Evolutionary conservation across 2,888 invertebrate species (phyloP), one percentile per base, ranked within the genome.

Genomic region (Petrolisthes manimaculis): DNA sequence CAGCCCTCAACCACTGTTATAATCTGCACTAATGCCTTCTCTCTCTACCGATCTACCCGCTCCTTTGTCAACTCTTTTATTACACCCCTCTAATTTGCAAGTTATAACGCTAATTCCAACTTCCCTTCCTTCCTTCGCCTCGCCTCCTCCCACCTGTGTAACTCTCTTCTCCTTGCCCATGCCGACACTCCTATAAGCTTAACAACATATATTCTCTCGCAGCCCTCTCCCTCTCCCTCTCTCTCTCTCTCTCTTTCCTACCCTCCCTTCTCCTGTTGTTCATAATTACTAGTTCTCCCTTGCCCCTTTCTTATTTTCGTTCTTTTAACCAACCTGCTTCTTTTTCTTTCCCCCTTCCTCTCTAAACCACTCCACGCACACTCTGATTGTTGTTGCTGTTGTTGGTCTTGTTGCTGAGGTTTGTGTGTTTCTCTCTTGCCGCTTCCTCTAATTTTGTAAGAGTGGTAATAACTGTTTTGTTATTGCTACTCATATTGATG

Each of bases 111-210:
- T 86, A 75, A 78, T 78, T 86, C 86, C 21, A 37, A 37, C 37
- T 51, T 86, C 86, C 77, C 86, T 86, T 69, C 53, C 56, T 53
- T 24, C 55, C 82, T 75, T 81, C 74, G 74, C 78, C 82, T 86
- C 77, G 21, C 56, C 82, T 61, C n/a, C 18, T 21, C 55, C 54
- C 51, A 21, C 78, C 55, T 86, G 51, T 78, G 21, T 53, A 51
- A 78, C 84, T 84, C 84, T 80, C 80, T 80, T 21, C 67, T 51
- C 6, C 61, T 81, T 67, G 56, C 84, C 78, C 84, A 78, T 61
- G 83, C 83, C 83, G 83, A 84, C 83, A 84, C 83, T 84, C 56
- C 83, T 75, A 84, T 84, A 84, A 75, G 56, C 67, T 84, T 78
- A 78, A 77, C 67, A 77, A 61, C 84, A 61, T 67, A 37, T 77